phyloP scores from a whole-genome alignment of 2,888 invertebrate species.

The Dryococelus australis region DNA sequence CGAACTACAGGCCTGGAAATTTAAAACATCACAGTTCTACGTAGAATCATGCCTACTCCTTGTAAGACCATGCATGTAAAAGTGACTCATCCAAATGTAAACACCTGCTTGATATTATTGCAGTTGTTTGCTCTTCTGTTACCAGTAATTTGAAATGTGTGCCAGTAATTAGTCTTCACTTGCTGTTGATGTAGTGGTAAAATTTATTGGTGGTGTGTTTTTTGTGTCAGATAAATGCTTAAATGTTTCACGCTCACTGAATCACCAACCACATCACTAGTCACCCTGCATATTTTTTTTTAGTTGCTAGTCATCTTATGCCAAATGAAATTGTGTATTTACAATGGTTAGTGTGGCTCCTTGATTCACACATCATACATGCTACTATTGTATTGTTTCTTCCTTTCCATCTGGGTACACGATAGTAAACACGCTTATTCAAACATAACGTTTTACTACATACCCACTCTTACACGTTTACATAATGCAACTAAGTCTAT shows the following conservation, averaged over 20 bases:
- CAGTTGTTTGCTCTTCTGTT: neutral
- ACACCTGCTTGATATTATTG: neutral
- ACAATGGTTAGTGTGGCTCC: neutral
- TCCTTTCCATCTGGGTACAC: neutral
- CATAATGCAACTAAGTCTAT: constrained; percentile 2
- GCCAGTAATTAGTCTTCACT: constrained; percentile 2
- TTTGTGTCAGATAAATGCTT: neutral
- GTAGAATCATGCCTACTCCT: neutral
- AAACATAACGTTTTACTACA: neutral
- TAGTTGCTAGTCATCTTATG: neutral
- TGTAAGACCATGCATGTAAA: neutral
- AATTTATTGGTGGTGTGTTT: neutral
- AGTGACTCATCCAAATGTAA: neutral
- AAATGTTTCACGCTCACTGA: neutral
- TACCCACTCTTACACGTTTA: neutral
- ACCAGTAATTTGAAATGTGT: too few species aligned
- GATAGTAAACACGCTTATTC: neutral
- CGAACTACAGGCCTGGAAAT: too few species aligned
- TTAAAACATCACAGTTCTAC: too few species aligned
- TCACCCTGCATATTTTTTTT: neutral
- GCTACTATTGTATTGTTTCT: neutral
- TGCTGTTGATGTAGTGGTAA: neutral
- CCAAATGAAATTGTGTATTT: neutral
- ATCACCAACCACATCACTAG: neutral
- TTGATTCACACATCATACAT: neutral